phyloP scores from a whole-genome alignment of 2,888 invertebrate species.

The Luffia ferchaultella region DNA sequence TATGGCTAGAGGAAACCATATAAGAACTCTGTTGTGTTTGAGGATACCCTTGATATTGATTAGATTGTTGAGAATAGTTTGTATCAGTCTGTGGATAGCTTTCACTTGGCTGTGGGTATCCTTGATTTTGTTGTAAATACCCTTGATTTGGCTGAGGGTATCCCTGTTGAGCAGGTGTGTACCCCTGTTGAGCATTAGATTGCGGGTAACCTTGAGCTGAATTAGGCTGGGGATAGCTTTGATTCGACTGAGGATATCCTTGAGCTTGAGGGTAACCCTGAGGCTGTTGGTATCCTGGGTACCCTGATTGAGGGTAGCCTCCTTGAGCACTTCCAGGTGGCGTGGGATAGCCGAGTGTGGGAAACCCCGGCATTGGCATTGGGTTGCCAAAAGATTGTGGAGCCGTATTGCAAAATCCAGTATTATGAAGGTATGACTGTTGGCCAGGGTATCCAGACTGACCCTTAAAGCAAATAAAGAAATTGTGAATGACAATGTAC shows the following conservation, averaged over 20 bases:
- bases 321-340: slow-evolving; percentile 27
- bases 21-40: slow-evolving; percentile 22
- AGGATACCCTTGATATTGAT: slow-evolving; percentile 23
- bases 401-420: slow-evolving; percentile 53
- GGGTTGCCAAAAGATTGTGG: slow-evolving; percentile 61
- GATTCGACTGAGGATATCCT: slow-evolving; percentile 15
- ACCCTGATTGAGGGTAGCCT: slow-evolving; percentile 38
- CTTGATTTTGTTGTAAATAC: slow-evolving; percentile 19
- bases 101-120: slow-evolving; percentile 20
- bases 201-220: slow-evolving; percentile 26
- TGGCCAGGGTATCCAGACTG: slow-evolving; percentile 58
- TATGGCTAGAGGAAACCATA: slow-evolving; percentile 15
- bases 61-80: slow-evolving; percentile 6
- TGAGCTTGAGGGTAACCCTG: slow-evolving; percentile 18
- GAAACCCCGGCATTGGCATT: slow-evolving; percentile 52
- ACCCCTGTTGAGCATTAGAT: slow-evolving; percentile 18
- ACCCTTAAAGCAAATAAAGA: slow-evolving; percentile 55
- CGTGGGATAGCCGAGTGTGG: slow-evolving; percentile 45
- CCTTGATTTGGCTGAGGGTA: slow-evolving; percentile 24
- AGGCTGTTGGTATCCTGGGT: slow-evolving; percentile 24
- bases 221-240: slow-evolving; percentile 11
- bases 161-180: slow-evolving; percentile 21
- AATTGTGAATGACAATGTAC: slow-evolving; percentile 2
- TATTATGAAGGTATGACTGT: slow-evolving; percentile 53
- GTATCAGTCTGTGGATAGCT: slow-evolving; percentile 14